These are phyloP conservation scores for Abscondita cerata DNA, from an alignment of 2,888 invertebrate species.

Conservation along the genomic window DNA sequence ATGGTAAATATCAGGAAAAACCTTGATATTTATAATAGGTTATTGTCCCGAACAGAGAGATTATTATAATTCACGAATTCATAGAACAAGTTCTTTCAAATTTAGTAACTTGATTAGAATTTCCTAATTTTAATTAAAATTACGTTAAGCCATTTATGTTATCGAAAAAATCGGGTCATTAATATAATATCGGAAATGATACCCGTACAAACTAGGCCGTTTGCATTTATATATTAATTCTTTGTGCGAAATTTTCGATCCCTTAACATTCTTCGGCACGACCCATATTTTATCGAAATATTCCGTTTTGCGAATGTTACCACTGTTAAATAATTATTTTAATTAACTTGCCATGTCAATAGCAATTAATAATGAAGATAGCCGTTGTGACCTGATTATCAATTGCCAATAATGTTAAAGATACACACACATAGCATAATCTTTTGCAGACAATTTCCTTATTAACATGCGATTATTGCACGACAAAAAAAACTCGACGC, in stretches of 20 bases:
- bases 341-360: background rate
- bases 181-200: constrained; percentile 9
- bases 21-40: constrained; percentile 12
- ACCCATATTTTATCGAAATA: background rate
- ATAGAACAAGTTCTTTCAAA: constrained; percentile 9
- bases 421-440: background rate
- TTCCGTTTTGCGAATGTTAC: background rate
- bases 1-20: constrained; percentile 8
- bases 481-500: too few species aligned
- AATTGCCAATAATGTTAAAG: constrained; percentile 2
- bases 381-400: constrained; percentile 9
- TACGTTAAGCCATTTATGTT: background rate
- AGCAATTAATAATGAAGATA: constrained; percentile 2
- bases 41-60: background rate
- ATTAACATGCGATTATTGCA: constrained; percentile 2
- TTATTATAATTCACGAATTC: background rate
- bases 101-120: constrained; percentile 2
- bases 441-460: constrained; percentile 2
- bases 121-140: background rate
- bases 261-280: too few species aligned
- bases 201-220: constrained; percentile 2
- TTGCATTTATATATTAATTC: background rate
- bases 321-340: constrained; percentile 1
- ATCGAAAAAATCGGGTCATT: constrained; percentile 6
- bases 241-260: background rate